Base-by-base conservation (phyloP, 2,888 invertebrate genomes). In the Elegia similella region DNA sequence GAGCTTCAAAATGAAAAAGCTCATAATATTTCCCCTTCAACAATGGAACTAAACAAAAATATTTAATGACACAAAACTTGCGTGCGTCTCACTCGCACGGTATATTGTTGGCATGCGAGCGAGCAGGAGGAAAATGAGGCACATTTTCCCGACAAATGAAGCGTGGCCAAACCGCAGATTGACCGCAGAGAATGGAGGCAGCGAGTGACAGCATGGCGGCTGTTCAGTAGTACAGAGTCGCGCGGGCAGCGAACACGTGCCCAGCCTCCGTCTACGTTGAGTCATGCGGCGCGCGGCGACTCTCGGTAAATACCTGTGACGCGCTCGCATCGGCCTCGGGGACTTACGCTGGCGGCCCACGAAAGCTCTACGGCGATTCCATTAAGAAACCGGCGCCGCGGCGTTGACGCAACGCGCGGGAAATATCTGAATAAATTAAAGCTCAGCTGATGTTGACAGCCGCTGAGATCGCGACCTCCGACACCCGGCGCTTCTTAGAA, bases 101-200 rank as follows among this genome's bases (percentile, higher is more conserved):
- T 13, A 13, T 48, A 7, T 2, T 7, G 23, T n/a, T 1, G 6
- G 6, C 29, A 52, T 57, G 59, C 38, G 84, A 68, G 75, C 64
- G 78, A 90, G 77, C 61, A 73, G 78, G 86, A 87, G 79, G 73
- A 65, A 73, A 69, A 66, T 63, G 71, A 63, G 77, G 78, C 80
- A 80, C 87, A 90, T 91, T 92, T 92, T 91, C 91, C 86, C 88
- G 86, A 86, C 90, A 92, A 92, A 92, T 92, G 92, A 92, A 90
- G 89, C 90, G 86, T 90, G 91, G 88, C 89, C 79, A 87, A 84
- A 91, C 92, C 92, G 83, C 92, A 92, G 90, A 91, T 92, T 91
- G 90, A 91, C 92, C 92, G 88, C 92, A 91, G 92, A 89, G 89
- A 88, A 88, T 88, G 90, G 88, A 90, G 86, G 90, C 88, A 88